phyloP scores from a whole-genome alignment of 2,797 vertebrate genomes.

The Diglossa cyanea region DNA sequence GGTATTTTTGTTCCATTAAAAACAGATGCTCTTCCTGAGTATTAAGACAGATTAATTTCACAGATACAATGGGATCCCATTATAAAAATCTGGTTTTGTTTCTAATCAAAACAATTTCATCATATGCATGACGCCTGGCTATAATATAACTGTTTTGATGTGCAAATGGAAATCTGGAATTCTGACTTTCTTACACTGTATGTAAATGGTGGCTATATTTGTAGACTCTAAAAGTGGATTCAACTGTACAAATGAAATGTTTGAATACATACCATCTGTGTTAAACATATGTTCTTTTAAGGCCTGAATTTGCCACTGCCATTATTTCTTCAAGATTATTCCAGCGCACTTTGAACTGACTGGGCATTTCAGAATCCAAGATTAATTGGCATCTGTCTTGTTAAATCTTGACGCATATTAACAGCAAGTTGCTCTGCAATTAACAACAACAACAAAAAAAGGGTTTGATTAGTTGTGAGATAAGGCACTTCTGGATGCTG shows the following conservation, averaged over 20 bases:
- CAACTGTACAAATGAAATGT: conserved; percentile 22
- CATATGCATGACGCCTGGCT: not conserved
- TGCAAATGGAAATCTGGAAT: conserved; percentile 50
- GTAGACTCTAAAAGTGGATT: conserved; percentile 31
- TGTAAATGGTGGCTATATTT: conserved; percentile 42
- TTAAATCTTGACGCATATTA: not conserved
- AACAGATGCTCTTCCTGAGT: conserved; percentile 37
- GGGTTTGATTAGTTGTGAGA: not conserved
- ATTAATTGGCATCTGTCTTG: not conserved
- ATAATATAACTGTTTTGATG: conserved; percentile 40
- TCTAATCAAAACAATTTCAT: conserved; percentile 38
- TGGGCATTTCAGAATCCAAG: not conserved
- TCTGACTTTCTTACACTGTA: conserved; percentile 12
- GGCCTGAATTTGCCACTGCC: not conserved
- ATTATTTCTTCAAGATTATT: not conserved
- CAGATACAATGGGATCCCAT: conserved; percentile 40
- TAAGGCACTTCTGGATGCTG: not conserved
- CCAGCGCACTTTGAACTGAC: not conserved
- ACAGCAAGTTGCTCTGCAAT: not conserved
- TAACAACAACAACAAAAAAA: not conserved
- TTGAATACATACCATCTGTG: conserved; percentile 47
- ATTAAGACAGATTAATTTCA: conserved; percentile 52
- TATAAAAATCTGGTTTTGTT: conserved; percentile 54
- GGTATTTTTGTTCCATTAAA: conserved; percentile 48
- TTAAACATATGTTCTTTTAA: conserved; percentile 30